phyloP scores from a whole-genome alignment of 2,888 invertebrate species.

The Clistopyga incitator region DNA sequence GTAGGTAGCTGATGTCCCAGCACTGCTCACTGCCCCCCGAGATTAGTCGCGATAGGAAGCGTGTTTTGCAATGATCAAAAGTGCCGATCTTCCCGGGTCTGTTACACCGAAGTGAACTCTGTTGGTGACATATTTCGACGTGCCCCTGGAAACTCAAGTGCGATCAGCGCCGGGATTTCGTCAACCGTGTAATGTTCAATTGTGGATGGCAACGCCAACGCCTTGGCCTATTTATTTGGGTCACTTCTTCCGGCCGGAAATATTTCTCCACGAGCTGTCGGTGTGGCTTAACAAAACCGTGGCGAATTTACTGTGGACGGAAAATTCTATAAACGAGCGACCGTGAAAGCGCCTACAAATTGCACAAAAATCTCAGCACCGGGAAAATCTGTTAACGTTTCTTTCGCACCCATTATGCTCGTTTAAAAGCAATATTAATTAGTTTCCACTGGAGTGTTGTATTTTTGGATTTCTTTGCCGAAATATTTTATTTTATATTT shows the following conservation, averaged over 20 bases:
- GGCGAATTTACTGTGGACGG: slow-evolving; percentile 43
- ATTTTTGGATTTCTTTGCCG: no score
- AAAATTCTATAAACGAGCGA: slow-evolving; percentile 37
- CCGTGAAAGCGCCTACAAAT: slow-evolving; percentile 26
- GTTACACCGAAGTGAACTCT: slow-evolving; percentile 13
- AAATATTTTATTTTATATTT: no score
- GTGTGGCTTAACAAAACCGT: slow-evolving; percentile 67
- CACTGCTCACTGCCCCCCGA: slow-evolving; percentile 13
- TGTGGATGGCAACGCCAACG: slow-evolving; percentile 36
- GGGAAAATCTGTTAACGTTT: slow-evolving; percentile 63
- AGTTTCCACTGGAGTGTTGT: slow-evolving; percentile 47
- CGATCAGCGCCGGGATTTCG: slow-evolving; percentile 25
- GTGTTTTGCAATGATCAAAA: slow-evolving; percentile 74
- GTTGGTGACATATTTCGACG: slow-evolving; percentile 9
- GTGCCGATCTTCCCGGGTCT: slow-evolving; percentile 68
- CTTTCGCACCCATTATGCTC: slow-evolving; percentile 48
- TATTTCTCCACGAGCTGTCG: slow-evolving; percentile 71
- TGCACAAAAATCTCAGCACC: neutral
- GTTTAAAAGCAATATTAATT: slow-evolving; percentile 63
- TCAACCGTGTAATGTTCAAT: slow-evolving; percentile 45
- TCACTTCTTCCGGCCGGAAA: slow-evolving; percentile 57
- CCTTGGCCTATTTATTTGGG: slow-evolving; percentile 58
- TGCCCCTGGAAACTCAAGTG: slow-evolving; percentile 7
- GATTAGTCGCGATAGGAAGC: slow-evolving; percentile 54
- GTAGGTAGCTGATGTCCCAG: slow-evolving; percentile 39